Percentiles rank a stretch among this genome's conserved stretches.
Evolutionary conservation across 2,888 invertebrate genomes (phyloP).

Genomic region (Leptopterna dolabrata): DNA sequence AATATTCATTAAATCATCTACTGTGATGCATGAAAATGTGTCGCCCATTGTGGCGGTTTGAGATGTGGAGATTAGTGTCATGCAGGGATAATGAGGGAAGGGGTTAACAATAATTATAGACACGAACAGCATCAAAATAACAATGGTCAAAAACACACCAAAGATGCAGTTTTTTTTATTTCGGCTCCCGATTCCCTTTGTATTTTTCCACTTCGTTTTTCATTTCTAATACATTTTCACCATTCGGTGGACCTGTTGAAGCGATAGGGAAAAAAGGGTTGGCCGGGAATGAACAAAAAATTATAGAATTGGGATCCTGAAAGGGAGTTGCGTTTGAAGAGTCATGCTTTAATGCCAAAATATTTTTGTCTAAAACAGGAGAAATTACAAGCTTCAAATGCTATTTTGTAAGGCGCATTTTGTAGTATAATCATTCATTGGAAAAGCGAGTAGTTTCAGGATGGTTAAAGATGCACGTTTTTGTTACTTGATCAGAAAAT

Average conservation of each 20-base stretch:
- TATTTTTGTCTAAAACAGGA: not conserved
- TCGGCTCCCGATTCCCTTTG: not conserved
- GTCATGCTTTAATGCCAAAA: not conserved
- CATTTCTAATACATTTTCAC: not conserved
- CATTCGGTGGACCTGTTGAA: not conserved
- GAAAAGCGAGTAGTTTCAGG: too few species aligned
- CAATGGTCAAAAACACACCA: not conserved
- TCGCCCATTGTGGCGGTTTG: not conserved
- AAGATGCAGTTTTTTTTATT: conserved; percentile 4
- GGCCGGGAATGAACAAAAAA: not conserved
- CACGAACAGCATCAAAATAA: not conserved
- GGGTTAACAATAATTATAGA: not conserved
- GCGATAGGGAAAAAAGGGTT: not conserved
- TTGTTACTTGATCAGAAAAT: too few species aligned
- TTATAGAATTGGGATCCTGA: not conserved
- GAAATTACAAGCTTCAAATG: not conserved
- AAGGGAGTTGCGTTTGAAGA: not conserved
- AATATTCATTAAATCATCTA: too few species aligned
- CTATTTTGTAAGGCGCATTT: not conserved
- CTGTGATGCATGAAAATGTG: too few species aligned
- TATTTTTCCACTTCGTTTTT: not conserved
- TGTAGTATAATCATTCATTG: too few species aligned
- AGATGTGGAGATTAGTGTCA: not conserved
- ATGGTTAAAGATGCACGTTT: too few species aligned
- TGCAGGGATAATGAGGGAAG: not conserved